Conservation (phyloP, 2,888 invertebrate species). For the Ectobius pallidus region DNA sequence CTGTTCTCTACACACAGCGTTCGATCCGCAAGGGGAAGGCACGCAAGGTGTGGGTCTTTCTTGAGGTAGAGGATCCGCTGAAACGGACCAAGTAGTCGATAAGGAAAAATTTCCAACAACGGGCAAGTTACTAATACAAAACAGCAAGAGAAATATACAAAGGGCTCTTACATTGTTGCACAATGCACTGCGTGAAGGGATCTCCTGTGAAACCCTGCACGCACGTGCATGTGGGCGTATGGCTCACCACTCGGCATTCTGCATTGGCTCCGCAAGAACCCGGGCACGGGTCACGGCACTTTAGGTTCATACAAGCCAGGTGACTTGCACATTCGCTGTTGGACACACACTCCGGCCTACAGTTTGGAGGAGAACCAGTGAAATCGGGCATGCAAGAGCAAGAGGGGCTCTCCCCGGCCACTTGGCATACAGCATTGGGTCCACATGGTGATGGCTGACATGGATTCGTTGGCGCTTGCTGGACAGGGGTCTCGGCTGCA, state of each 20-base stretch:
- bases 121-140: constrained; percentile 28
- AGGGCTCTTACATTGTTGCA: constrained; percentile 42
- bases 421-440: constrained; percentile 49
- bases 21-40: constrained; percentile 47
- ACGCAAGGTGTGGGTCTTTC: constrained; percentile 41
- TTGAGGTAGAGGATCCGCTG: constrained; percentile 36
- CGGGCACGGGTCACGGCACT: constrained; percentile 66
- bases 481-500: constrained; percentile 34
- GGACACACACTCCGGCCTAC: constrained; percentile 72
- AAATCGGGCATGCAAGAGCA: constrained; percentile 72
- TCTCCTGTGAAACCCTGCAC: constrained; percentile 71
- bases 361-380: constrained; percentile 78
- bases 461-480: constrained; percentile 43
- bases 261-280: constrained; percentile 74
- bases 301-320: constrained; percentile 68
- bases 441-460: constrained; percentile 51
- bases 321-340: constrained; percentile 73
- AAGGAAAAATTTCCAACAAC: neutral
- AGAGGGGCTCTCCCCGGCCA: constrained; percentile 72
- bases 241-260: constrained; percentile 76
- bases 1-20: constrained; percentile 49
- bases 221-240: constrained; percentile 76
- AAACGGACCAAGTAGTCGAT: neutral
- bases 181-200: constrained; percentile 71
- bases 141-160: constrained; percentile 13